These are phyloP conservation scores for Daubentonia madagascariensis DNA, from an alignment of 2,113 vertebrate genomes.

Conservation along the genomic window DNA sequence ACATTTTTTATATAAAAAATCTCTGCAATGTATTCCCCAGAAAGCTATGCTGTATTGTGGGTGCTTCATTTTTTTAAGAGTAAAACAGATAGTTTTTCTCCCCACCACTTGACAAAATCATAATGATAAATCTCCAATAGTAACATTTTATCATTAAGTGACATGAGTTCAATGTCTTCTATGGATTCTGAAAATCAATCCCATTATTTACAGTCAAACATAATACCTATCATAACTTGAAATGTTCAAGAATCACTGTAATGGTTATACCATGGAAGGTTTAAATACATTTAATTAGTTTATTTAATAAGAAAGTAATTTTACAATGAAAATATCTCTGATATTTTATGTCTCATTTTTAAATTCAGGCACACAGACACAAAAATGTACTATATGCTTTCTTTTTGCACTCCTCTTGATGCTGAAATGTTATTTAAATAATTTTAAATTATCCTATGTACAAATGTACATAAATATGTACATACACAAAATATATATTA, in stretches of 20 bases:
- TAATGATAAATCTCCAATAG: background rate
- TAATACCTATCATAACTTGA: background rate
- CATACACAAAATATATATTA: accelerated
- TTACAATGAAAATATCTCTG: background rate
- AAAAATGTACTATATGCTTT: background rate
- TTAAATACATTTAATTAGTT: background rate
- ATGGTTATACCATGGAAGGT: background rate
- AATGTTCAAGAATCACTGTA: background rate
- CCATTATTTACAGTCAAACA: background rate
- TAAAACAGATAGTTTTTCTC: background rate
- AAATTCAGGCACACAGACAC: background rate
- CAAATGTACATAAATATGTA: too few relatives aligned
- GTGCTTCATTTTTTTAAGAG: background rate
- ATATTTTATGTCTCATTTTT: background rate
- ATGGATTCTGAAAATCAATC: background rate
- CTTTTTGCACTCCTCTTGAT: background rate
- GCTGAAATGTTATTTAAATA: background rate
- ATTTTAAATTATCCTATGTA: background rate
- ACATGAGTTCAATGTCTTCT: background rate
- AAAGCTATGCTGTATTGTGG: background rate
- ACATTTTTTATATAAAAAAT: background rate
- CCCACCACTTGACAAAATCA: background rate
- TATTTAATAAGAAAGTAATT: background rate
- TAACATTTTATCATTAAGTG: background rate
- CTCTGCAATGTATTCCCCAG: background rate